A percentile compares a stretch with the other conserved stretches of the same genome.
phyloP scores from a whole-genome alignment of 2,888 invertebrate species.

The Ormyrus pomaceus region DNA sequence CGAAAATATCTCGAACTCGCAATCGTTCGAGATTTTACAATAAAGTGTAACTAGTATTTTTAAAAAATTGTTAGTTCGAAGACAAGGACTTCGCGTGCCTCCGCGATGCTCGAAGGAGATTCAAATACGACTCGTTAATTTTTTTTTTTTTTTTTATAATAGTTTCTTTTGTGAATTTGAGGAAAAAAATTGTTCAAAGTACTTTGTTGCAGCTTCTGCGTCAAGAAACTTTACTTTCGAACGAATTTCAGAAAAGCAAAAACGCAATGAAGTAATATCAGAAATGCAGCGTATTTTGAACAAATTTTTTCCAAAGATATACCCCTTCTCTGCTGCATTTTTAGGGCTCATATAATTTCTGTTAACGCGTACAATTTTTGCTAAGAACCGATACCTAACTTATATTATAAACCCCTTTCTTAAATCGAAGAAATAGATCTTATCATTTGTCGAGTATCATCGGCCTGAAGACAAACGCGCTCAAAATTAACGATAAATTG shows the following conservation, averaged over 20 bases:
- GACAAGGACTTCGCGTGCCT: not conserved
- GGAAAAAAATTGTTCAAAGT: not conserved
- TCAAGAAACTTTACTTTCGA: not conserved
- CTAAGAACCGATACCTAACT: constrained; percentile 13
- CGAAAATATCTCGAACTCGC: constrained; percentile 29
- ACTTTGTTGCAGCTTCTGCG: not conserved
- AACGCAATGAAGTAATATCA: no score
- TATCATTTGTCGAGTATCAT: not conserved
- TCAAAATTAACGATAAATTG: constrained; percentile 9
- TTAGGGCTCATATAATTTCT: constrained; percentile 4
- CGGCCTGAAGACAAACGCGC: constrained; percentile 21
- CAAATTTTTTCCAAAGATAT: not conserved
- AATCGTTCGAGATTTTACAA: not conserved
- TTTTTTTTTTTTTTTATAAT: no score
- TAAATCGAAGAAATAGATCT: constrained; percentile 21
- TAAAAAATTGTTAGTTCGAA: constrained; percentile 6
- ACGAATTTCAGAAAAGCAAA: no score
- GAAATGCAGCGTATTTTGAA: no score
- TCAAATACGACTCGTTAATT: not conserved
- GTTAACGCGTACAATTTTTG: constrained; percentile 12
- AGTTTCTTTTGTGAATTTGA: not conserved
- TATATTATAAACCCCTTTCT: constrained; percentile 1
- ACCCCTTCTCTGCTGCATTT: constrained; percentile 2
- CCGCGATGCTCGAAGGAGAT: not conserved
- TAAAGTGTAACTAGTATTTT: not conserved